These are phyloP conservation scores for Tetranychus truncatus DNA, from an alignment of 2,888 invertebrate species.

Conservation along the genomic window DNA sequence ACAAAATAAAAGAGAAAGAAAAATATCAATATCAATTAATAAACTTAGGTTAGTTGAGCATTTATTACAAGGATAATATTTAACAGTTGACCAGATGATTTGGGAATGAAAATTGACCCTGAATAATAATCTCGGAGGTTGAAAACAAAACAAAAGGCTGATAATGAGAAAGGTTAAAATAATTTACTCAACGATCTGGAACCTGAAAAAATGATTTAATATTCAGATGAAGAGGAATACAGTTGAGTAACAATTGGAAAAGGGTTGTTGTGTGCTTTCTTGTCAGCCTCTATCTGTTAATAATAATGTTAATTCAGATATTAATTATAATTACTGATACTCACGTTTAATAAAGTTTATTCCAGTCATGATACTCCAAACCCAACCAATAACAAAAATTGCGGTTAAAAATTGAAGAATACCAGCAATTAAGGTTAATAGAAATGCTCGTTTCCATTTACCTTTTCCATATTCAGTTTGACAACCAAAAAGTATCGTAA, in stretches of 20 bases:
- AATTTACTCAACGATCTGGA: background rate
- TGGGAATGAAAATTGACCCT: background rate
- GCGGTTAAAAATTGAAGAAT: constrained; percentile 36
- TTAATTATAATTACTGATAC: constrained; percentile 8
- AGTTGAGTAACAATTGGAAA: background rate
- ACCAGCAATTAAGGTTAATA: constrained; percentile 34
- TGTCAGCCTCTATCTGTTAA: background rate
- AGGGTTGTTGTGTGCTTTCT: background rate
- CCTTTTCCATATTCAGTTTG: constrained; percentile 33
- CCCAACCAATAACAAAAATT: constrained; percentile 37
- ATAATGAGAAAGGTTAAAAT: background rate
- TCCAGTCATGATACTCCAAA: constrained; percentile 39
- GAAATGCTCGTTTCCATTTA: constrained; percentile 33
- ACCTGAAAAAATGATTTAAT: background rate
- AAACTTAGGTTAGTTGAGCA: background rate
- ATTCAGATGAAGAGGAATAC: background rate
- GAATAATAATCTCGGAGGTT: background rate
- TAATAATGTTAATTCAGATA: background rate
- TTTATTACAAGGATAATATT: background rate
- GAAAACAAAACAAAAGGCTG: background rate
- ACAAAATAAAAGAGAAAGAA: background rate
- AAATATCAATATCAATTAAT: background rate
- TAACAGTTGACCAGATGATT: background rate
- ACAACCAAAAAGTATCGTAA: constrained; percentile 34
- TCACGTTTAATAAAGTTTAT: constrained; percentile 34